A percentile compares a stretch with the other conserved stretches of the same genome.
phyloP scores from a whole-genome alignment of 2,888 invertebrate genomes.

The Drosophila falleni region DNA sequence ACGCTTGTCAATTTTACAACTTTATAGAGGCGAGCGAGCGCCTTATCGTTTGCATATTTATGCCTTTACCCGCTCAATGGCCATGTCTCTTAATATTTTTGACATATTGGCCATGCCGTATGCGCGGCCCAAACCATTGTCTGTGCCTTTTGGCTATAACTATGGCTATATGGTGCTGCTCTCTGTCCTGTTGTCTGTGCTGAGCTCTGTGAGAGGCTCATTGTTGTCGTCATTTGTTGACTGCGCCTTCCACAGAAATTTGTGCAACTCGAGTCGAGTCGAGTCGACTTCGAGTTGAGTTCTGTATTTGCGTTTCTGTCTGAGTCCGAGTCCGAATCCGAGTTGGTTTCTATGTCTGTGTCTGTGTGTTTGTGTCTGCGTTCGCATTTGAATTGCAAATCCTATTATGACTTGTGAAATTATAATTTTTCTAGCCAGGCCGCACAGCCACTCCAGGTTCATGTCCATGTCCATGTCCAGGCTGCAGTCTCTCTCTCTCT shows the following conservation, averaged over 20 bases:
- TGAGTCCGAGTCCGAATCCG: constrained; percentile 13
- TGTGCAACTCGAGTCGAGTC: constrained; percentile 57
- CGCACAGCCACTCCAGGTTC: constrained; percentile 67
- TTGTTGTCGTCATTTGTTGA: constrained; percentile 77
- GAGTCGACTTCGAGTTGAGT: constrained; percentile 43
- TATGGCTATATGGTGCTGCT: constrained; percentile 15
- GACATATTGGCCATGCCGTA: constrained; percentile 82
- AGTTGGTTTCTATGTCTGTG: constrained; percentile 46
- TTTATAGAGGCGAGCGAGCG: constrained; percentile 78
- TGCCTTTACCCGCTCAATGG: constrained; percentile 67
- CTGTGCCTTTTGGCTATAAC: constrained; percentile 22
- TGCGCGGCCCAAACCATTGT: constrained; percentile 51
- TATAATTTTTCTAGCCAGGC: constrained; percentile 82
- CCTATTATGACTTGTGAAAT: constrained; percentile 82
- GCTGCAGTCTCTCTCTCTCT: constrained; percentile 48
- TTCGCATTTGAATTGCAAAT: constrained; percentile 82
- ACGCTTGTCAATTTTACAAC: constrained; percentile 81
- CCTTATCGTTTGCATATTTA: constrained; percentile 82
- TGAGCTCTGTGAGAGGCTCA: constrained; percentile 55
- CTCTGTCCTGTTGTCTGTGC: neutral
- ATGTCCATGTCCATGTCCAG: constrained; percentile 56
- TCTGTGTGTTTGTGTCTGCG: constrained; percentile 70
- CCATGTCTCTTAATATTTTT: constrained; percentile 82
- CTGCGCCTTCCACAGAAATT: constrained; percentile 79
- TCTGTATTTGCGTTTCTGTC: constrained; percentile 56